Conservation (phyloP, 2,888 invertebrate species). For the Xanthorhoe designata region DNA sequence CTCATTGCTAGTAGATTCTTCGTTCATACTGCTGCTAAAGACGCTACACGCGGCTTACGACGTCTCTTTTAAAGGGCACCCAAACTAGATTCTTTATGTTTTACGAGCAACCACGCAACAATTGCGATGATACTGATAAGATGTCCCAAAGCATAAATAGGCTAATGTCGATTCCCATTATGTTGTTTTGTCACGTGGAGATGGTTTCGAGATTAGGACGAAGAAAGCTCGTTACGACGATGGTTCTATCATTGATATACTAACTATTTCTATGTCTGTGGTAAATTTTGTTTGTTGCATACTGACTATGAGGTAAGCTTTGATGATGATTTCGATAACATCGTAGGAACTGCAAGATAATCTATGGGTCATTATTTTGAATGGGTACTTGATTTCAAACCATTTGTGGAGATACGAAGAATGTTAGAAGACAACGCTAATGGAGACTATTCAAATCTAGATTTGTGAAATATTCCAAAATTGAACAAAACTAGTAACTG, state of each 20-base stretch:
- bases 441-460: constrained; percentile 15
- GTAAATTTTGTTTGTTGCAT: neutral
- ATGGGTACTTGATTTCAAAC: constrained; percentile 30
- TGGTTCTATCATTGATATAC: constrained; percentile 29
- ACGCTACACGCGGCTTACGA: constrained; percentile 7
- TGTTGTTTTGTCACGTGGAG: constrained; percentile 75
- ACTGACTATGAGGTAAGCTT: constrained; percentile 1
- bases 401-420: constrained; percentile 19
- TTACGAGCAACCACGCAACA: constrained; percentile 46
- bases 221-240: constrained; percentile 46
- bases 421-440: constrained; percentile 14
- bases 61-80: constrained; percentile 19
- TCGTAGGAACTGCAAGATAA: constrained; percentile 14
- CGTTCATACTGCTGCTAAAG: neutral
- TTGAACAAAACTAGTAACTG: neutral
- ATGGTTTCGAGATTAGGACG: constrained; percentile 60
- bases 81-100: constrained; percentile 43
- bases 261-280: constrained; percentile 7
- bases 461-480: neutral
- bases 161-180: constrained; percentile 79
- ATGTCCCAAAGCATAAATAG: constrained; percentile 65
- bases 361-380: constrained; percentile 26
- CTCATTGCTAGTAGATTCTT: neutral
- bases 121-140: constrained; percentile 63
- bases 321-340: constrained; percentile 15